A percentile compares a stretch with the other conserved stretches of the same genome.
Evolutionary conservation across 2,113 vertebrate species (phyloP).

Genomic region (Tretioscincus oriximinensis): DNA sequence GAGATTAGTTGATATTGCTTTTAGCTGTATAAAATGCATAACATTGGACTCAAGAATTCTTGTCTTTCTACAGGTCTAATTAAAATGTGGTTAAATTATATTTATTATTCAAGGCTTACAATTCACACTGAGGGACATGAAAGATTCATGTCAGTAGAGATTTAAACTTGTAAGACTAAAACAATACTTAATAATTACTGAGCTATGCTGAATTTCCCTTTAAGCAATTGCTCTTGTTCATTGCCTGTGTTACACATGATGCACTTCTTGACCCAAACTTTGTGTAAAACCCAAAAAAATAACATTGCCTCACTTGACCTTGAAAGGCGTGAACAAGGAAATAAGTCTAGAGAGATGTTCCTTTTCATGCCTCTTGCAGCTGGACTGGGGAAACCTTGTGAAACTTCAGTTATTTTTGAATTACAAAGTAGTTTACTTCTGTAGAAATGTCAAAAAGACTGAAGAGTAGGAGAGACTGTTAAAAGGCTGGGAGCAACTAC

Average conservation of each 20-base stretch:
- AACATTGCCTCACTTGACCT: too few species aligned
- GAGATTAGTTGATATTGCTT: not conserved
- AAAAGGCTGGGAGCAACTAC: too few species aligned
- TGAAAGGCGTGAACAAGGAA: too few species aligned
- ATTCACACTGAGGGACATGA: constrained; percentile 50
- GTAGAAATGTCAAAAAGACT: too few species aligned
- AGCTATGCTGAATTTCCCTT: constrained; percentile 50
- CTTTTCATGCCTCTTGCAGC: too few species aligned
- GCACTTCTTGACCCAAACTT: constrained; percentile 30
- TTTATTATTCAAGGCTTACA: constrained; percentile 53
- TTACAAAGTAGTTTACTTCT: too few species aligned
- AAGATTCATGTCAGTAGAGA: constrained; percentile 56
- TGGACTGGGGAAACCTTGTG: too few species aligned
- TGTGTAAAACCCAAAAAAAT: constrained; percentile 4
- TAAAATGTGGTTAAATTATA: constrained; percentile 37
- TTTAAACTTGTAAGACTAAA: constrained; percentile 48
- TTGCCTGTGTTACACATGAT: not conserved
- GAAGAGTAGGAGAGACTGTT: too few species aligned
- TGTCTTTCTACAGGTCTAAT: constrained; percentile 36
- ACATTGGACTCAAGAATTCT: constrained; percentile 3
- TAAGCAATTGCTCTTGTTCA: constrained; percentile 39
- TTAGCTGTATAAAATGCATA: not conserved
- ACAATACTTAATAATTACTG: constrained; percentile 51
- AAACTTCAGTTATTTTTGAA: too few species aligned
- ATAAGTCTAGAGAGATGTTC: too few species aligned